Evolutionary conservation across 2,888 invertebrate genomes (phyloP), one percentile per base, ranked within the genome.

Genomic region (Lordiphosa andalusiaca): DNA sequence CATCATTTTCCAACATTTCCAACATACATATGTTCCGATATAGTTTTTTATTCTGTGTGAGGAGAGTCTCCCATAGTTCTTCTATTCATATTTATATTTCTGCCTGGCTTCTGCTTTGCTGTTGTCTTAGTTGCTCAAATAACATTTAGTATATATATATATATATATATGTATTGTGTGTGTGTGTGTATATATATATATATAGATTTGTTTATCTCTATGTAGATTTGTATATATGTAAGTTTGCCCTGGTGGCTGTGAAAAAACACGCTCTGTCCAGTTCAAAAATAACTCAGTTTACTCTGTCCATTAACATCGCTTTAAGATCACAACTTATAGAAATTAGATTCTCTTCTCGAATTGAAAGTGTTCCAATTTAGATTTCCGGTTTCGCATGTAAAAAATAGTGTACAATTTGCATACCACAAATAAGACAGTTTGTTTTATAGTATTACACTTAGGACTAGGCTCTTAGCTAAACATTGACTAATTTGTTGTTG

Each of bases 231-330:
- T 72, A 53, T 66, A 46, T 69, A 51, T 69, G 49, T 65, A 53
- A 77, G 67, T 73, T 73, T 60, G 69, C 69, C 71, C 49, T 68
- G 72, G 82, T 72, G 75, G 78, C 71, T 75, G 35, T 75, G 59
- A 71, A 82, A 75, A 80, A 76, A 67, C 71, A 56, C 65, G 47
- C 44, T 60, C 61, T 58, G 74, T 70, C 75, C 71, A 82, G 75
- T 82, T 73, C 67, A 67, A 76, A 77, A 77, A 77, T 81, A 77
- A 76, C 75, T 82, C 82, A 70, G 82, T 77, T 82, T 77, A 57
- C 55, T 72, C 72, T 77, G 62, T 77, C 71, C 73, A 33, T 65
- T 73, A 75, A 69, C 73, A 67, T 53, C 60, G 64, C 60, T 60
- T 75, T 67, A 37, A 37, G 46, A 78, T 78, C 78, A 78, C 78